Conservation (phyloP, 2,888 invertebrate species). For the Ceriagrion tenellum region DNA sequence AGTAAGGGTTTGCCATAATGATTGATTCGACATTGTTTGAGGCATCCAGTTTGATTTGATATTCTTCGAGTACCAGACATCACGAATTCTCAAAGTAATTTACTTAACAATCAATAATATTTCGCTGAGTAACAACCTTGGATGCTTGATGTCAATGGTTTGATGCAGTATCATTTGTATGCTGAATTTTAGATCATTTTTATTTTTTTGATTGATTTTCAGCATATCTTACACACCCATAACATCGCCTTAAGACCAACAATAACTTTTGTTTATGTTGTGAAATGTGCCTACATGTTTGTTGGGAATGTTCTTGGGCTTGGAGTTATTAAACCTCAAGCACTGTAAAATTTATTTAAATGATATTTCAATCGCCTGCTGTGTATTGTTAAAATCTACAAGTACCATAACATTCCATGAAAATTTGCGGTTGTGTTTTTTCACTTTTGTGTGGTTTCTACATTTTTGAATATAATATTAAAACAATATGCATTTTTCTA, state of each 20-base stretch:
- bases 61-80: slow-evolving; percentile 30
- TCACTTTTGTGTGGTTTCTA: slow-evolving; percentile 57
- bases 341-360: slow-evolving; percentile 57
- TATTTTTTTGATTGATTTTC: slow-evolving; percentile 33
- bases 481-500: slow-evolving; percentile 62
- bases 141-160: slow-evolving; percentile 38
- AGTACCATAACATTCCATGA: slow-evolving; percentile 65
- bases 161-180: slow-evolving; percentile 46
- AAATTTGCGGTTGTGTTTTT: slow-evolving; percentile 66
- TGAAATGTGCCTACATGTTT: slow-evolving; percentile 64
- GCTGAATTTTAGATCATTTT: slow-evolving; percentile 16
- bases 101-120: not conserved
- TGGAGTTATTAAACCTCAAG: slow-evolving; percentile 46
- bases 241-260: slow-evolving; percentile 58
- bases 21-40: not conserved
- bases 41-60: slow-evolving; percentile 28
- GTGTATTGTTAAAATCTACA: slow-evolving; percentile 61
- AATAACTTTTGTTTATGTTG: slow-evolving; percentile 58
- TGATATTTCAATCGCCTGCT: slow-evolving; percentile 39
- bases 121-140: slow-evolving; percentile 11
- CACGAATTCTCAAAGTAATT: slow-evolving; percentile 43
- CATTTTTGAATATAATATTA: slow-evolving; percentile 66
- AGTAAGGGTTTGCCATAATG: slow-evolving; percentile 71
- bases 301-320: slow-evolving; percentile 60
- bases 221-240: slow-evolving; percentile 53